Evolutionary conservation across 2,797 vertebrate species (phyloP).

Genomic region (Gallirallus australis): DNA sequence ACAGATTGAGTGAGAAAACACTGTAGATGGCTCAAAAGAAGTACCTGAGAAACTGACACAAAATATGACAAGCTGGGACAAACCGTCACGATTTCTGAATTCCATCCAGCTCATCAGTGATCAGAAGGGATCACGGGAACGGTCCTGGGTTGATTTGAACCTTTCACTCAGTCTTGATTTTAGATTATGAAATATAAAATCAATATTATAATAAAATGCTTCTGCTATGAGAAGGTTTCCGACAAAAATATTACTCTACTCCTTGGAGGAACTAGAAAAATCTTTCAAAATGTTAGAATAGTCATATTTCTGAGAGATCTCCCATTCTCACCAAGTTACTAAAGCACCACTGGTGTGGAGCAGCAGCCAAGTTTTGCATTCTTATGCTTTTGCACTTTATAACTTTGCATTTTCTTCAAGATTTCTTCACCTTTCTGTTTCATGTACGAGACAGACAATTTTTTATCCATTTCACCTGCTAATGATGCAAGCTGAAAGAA

Average conservation of each 20-base stretch:
- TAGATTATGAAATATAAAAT: background rate
- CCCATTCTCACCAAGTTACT: background rate
- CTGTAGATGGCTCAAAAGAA: conserved; percentile 46
- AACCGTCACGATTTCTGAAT: conserved; percentile 8
- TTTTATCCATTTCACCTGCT: rapidly evolving
- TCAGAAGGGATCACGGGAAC: background rate
- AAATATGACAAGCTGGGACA: conserved; percentile 36
- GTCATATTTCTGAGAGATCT: background rate
- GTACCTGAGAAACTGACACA: conserved; percentile 63
- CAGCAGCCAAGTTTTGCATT: background rate
- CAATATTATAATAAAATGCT: background rate
- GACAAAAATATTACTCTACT: background rate
- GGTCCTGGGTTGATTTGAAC: background rate
- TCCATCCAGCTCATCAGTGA: background rate
- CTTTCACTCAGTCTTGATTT: background rate
- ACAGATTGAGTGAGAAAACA: conserved; percentile 69
- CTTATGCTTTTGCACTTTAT: background rate
- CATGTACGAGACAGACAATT: background rate
- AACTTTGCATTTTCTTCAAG: background rate
- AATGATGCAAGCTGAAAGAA: background rate
- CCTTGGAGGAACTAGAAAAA: background rate
- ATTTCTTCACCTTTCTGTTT: background rate
- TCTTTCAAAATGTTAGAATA: background rate
- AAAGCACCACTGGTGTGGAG: background rate
- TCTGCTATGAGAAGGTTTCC: background rate